Percentiles rank a stretch among this genome's conserved stretches.
Conservation (phyloP, 2,113 vertebrate genomes). For the Drymodes brunneopygia region DNA sequence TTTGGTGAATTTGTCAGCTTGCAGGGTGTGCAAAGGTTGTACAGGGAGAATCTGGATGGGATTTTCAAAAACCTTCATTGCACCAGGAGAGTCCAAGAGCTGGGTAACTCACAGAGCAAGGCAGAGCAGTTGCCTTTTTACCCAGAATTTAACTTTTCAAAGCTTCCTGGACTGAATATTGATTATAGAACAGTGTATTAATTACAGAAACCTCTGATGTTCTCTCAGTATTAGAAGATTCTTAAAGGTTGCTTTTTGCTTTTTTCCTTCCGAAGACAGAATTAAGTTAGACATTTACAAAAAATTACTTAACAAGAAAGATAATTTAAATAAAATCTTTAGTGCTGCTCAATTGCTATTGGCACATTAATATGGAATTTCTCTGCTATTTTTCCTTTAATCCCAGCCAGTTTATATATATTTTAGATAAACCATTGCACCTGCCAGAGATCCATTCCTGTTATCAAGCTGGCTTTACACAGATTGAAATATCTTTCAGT, state of each 20-base stretch:
- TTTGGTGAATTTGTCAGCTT: background rate
- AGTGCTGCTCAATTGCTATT: background rate
- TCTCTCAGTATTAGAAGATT: background rate
- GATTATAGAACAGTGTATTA: background rate
- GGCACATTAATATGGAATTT: background rate
- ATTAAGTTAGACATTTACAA: background rate
- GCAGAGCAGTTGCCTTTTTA: background rate
- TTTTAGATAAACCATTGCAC: conserved; percentile 10
- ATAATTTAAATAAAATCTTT: background rate
- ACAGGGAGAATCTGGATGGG: background rate
- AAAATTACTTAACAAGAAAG: background rate
- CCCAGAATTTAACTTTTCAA: background rate
- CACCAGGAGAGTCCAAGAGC: background rate
- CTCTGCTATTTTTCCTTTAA: background rate
- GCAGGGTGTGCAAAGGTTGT: background rate
- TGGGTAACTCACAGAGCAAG: background rate
- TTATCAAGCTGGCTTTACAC: conserved; percentile 1
- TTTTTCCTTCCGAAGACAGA: background rate
- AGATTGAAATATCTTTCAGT: background rate
- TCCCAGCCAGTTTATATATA: background rate
- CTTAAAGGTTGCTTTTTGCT: background rate
- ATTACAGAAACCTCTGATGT: background rate
- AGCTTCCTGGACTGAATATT: background rate
- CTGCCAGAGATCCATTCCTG: conserved; percentile 15
- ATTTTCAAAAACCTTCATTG: background rate